These are phyloP conservation scores for Pseudochirops corinnae DNA, from an alignment of 2,797 vertebrate genomes.

Conservation along the genomic window DNA sequence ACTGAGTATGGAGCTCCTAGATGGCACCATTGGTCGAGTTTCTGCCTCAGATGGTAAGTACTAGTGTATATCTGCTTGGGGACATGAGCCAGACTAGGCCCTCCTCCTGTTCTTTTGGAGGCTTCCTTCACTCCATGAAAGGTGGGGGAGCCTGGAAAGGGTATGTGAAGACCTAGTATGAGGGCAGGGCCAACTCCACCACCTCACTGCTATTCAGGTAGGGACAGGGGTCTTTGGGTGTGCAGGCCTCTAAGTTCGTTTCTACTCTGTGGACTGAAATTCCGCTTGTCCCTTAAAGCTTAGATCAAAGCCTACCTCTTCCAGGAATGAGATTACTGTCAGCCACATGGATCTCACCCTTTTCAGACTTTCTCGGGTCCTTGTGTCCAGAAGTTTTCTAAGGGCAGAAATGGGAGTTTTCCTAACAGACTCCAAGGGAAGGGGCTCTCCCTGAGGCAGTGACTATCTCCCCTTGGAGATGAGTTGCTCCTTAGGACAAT, in stretches of 20 bases:
- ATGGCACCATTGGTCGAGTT: no score
- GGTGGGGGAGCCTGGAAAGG: not conserved
- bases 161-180: not conserved
- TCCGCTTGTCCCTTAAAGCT: not conserved
- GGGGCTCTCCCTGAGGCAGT: not conserved
- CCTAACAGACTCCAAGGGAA: not conserved
- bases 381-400: not conserved
- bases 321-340: not conserved
- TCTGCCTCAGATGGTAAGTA: not conserved
- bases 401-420: not conserved
- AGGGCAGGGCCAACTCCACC: not conserved
- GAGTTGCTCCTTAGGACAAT: not conserved
- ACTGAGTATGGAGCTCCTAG: no score
- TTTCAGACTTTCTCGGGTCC: not conserved
- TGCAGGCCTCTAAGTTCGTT: not conserved
- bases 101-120: not conserved
- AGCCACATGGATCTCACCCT: not conserved
- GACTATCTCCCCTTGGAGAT: not conserved
- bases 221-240: not conserved
- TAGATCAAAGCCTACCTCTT: not conserved
- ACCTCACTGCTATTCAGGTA: not conserved
- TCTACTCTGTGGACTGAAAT: not conserved
- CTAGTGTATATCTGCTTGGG: not conserved
- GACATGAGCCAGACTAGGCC: not conserved
- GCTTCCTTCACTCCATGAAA: not conserved